These are phyloP conservation scores for Melanotus villosus DNA, from an alignment of 2,888 invertebrate species.

Conservation along the genomic window DNA sequence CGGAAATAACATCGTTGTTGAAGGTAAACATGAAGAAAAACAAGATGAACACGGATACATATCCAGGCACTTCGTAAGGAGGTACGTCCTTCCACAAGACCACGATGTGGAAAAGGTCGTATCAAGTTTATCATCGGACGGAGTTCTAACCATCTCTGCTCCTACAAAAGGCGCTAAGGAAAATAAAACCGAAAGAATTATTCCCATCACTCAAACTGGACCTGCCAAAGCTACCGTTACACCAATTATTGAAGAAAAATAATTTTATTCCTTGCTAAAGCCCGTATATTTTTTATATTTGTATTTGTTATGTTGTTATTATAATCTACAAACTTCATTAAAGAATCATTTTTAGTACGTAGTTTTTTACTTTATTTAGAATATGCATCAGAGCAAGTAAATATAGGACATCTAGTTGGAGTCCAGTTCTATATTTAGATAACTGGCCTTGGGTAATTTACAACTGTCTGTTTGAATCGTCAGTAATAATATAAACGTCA, in stretches of 20 bases:
- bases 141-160: slow-evolving; percentile 82
- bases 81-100: slow-evolving; percentile 77
- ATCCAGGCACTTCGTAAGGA: slow-evolving; percentile 82
- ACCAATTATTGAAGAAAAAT: not conserved
- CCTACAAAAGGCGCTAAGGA: slow-evolving; percentile 72
- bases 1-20: slow-evolving; percentile 78
- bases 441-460: too few relatives aligned
- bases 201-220: slow-evolving; percentile 82
- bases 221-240: slow-evolving; percentile 71
- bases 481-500: too few relatives aligned
- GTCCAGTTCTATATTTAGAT: too few relatives aligned
- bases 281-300: slow-evolving; percentile 4
- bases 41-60: slow-evolving; percentile 87
- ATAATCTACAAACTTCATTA: too few relatives aligned
- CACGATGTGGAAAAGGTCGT: slow-evolving; percentile 80
- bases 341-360: too few relatives aligned
- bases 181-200: slow-evolving; percentile 75
- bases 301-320: not conserved
- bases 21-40: slow-evolving; percentile 89
- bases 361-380: too few relatives aligned
- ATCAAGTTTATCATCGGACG: slow-evolving; percentile 86
- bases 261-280: not conserved
- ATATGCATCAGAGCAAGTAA: too few relatives aligned
- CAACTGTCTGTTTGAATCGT: too few relatives aligned
- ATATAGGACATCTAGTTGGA: too few relatives aligned